These are phyloP conservation scores for Zelostemma sp. DNA, from an alignment of 1,140 invertebrate species.

Conservation along the genomic window DNA sequence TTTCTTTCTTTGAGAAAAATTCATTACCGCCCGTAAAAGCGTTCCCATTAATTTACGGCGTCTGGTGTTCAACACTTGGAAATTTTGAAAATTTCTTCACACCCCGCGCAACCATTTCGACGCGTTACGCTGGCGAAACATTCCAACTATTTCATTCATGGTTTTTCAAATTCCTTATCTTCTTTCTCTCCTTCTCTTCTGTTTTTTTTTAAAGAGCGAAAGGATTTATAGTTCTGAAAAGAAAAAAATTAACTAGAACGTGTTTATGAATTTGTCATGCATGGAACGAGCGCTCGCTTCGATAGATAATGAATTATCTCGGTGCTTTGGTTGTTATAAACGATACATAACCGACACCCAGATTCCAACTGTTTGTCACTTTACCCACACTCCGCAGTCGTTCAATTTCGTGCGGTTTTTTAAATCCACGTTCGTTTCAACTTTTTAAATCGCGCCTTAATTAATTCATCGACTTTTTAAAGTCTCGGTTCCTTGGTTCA, in stretches of 20 bases:
- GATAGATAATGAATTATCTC: slow-evolving; percentile 65
- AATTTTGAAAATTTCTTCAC: slow-evolving; percentile 1
- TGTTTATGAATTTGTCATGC: neutral
- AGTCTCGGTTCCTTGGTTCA: too few relatives aligned
- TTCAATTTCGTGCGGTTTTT: slow-evolving; percentile 12
- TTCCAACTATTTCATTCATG: too few relatives aligned
- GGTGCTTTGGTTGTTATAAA: slow-evolving; percentile 12
- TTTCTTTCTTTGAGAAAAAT: neutral
- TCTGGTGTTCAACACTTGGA: neutral
- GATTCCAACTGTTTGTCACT: slow-evolving; percentile 1
- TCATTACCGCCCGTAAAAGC: slow-evolving; percentile 1
- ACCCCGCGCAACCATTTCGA: neutral
- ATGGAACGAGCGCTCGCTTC: slow-evolving; percentile 21
- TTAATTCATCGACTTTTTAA: too few relatives aligned
- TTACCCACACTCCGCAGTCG: neutral
- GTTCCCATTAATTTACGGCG: neutral
- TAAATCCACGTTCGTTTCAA: too few relatives aligned
- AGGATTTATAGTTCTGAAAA: too few relatives aligned
- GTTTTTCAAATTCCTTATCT: too few relatives aligned
- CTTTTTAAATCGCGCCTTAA: too few relatives aligned
- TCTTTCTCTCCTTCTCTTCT: too few relatives aligned
- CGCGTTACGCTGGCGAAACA: too few relatives aligned
- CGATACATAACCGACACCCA: neutral
- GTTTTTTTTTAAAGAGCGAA: too few relatives aligned
- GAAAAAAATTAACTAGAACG: too few relatives aligned